phyloP scores from a whole-genome alignment of 2,888 invertebrate species.

The Andrena bicolor region DNA sequence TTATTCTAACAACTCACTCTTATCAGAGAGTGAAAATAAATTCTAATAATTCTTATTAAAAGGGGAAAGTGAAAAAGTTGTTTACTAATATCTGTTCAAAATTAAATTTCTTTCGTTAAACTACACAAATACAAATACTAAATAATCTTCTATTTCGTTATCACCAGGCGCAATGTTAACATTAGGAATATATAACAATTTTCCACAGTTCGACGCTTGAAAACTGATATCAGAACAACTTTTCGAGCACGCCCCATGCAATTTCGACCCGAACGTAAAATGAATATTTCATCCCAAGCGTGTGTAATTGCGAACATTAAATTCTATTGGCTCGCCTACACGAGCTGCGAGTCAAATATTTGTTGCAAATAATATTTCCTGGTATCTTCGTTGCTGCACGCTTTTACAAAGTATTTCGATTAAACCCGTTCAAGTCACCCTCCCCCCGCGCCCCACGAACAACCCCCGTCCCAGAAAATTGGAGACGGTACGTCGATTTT shows the following conservation, averaged over 20 bases:
- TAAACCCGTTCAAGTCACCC: neutral
- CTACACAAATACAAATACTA: too few relatives aligned
- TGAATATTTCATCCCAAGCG: slow-evolving; percentile 6
- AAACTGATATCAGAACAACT: neutral
- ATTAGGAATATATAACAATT: neutral
- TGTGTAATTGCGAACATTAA: neutral
- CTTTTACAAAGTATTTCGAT: slow-evolving; percentile 18
- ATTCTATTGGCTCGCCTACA: neutral
- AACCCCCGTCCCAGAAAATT: neutral
- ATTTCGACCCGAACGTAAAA: neutral
- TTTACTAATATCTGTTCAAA: too few relatives aligned
- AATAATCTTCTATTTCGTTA: too few relatives aligned
- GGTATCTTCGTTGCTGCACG: neutral
- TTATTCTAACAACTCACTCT: too few relatives aligned
- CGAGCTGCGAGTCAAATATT: neutral
- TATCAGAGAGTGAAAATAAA: too few relatives aligned
- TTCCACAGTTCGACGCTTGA: neutral
- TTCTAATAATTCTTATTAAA: too few relatives aligned
- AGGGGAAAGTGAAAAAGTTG: too few relatives aligned
- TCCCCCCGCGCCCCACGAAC: neutral
- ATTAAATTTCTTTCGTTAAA: too few relatives aligned
- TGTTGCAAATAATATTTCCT: slow-evolving; percentile 10
- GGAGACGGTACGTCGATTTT: slow-evolving; percentile 2
- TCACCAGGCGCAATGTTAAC: too few relatives aligned
- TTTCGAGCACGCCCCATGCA: too few relatives aligned